Evolutionary conservation across 2,888 invertebrate genomes (phyloP), one percentile per base, ranked within the genome.

Genomic region (Trichopoda pennipes): DNA sequence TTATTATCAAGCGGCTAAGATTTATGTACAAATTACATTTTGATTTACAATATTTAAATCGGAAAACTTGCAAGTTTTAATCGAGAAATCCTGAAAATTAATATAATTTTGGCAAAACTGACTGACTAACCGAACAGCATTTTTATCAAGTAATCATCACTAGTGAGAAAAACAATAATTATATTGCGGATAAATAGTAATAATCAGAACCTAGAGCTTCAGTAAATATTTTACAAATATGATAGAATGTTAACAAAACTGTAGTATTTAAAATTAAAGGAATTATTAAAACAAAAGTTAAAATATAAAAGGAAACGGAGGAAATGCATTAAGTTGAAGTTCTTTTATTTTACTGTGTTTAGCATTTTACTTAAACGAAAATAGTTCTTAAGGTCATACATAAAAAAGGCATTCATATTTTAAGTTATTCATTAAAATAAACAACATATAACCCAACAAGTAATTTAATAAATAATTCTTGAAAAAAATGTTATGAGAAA

Each of bases 381-480:
- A 51, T 16, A 47, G 44, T 79, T 44, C 17, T 69, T 60, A 73
- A 79, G 79, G 79, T 79, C 79, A 79, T 21, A 55, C 38, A 35
- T 38, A 28, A 17, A 9, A 73, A 63, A 44, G 17, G 28, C 53
- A 64, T 63, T 61, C 19, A 63, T n/a, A 63, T 61, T 51, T 53
- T 28, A 28, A n/a, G 53, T 14, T 19, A 80, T 28, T 55, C 61
- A 38, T 56, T 51, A n/a, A 69, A 63, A 58, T 28, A 21, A 28
- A 28, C 28, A 6, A 56, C 28, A 28, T 6, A 28, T 28, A 28
- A 28, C 77, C 77, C 55, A 70, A 8, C 16, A 38, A 55, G 55
- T 16, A 75, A 0, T 38, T 49, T 3, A 28, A 17, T 28, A 1
- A 60, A 21, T 1, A 60, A 23, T 23, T 28, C 28, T 6, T 4